Evolutionary conservation across 2,888 invertebrate genomes (phyloP).

Genomic region (Romanomermis culicivorax): DNA sequence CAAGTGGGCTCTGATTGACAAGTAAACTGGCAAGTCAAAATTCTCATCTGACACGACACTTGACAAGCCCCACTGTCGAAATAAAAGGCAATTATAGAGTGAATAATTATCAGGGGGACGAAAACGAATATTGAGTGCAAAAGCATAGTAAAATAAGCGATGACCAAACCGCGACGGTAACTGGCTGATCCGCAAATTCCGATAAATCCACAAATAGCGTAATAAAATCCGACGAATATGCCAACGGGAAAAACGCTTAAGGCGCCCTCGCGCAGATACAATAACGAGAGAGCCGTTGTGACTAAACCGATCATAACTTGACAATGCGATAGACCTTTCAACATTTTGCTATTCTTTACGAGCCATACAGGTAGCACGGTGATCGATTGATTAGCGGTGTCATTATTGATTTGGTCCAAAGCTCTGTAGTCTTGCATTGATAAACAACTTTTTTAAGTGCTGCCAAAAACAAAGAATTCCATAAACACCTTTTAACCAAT

Average conservation of each 20-base stretch:
- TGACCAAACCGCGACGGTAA: slow-evolving; percentile 21
- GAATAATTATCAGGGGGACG: slow-evolving; percentile 21
- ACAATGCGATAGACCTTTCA: slow-evolving; percentile 1
- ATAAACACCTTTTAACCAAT: no score
- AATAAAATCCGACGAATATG: slow-evolving; percentile 2
- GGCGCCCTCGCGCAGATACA: background rate
- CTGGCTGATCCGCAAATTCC: slow-evolving; percentile 22
- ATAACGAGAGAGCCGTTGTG: background rate
- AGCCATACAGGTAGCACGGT: background rate
- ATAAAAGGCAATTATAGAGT: slow-evolving; percentile 22
- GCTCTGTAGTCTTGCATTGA: no score
- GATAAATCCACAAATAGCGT: slow-evolving; percentile 11
- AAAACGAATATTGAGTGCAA: slow-evolving; percentile 21
- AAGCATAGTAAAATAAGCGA: slow-evolving; percentile 21
- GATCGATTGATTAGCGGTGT: no score
- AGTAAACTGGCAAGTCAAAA: slow-evolving; percentile 3
- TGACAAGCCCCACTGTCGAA: slow-evolving; percentile 14
- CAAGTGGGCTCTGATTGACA: background rate
- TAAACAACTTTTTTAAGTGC: no score
- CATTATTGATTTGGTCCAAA: no score
- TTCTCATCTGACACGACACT: background rate
- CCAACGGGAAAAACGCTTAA: background rate
- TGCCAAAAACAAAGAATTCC: no score
- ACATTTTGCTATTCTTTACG: background rate
- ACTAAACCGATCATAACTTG: slow-evolving; percentile 6